A percentile compares a stretch with the other conserved stretches of the same genome.
These are phyloP conservation scores for Iselma pallidipennis DNA, from an alignment of 2,888 invertebrate genomes.

Conservation along the genomic window DNA sequence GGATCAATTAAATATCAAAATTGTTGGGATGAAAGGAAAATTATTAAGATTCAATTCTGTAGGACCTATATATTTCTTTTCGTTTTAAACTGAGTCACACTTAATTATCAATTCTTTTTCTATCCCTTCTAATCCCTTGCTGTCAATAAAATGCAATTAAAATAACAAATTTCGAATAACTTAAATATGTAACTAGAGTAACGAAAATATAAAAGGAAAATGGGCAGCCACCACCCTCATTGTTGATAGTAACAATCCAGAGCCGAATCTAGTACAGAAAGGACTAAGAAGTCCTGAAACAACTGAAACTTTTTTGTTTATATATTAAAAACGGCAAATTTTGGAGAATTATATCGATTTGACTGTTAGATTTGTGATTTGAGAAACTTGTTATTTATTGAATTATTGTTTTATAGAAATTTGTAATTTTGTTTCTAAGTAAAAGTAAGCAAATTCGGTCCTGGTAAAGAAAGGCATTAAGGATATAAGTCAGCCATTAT, in stretches of 20 bases:
- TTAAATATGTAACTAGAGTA: constrained; percentile 29
- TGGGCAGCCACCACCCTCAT: constrained; percentile 18
- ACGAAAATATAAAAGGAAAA: constrained; percentile 22
- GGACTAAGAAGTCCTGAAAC: neutral
- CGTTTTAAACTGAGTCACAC: neutral
- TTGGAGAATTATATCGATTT: neutral
- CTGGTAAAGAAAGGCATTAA: constrained; percentile 33
- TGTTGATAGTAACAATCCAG: constrained; percentile 22
- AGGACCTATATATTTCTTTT: neutral
- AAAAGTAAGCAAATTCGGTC: constrained; percentile 9
- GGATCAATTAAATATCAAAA: no score
- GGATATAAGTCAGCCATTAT: constrained; percentile 43
- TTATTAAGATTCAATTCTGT: neutral
- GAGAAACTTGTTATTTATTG: neutral
- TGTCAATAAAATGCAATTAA: constrained; percentile 38
- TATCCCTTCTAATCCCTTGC: constrained; percentile 9
- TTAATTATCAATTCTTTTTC: neutral
- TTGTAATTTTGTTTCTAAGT: neutral
- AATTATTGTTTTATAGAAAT: neutral
- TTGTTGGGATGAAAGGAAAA: neutral
- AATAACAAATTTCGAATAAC: constrained; percentile 39
- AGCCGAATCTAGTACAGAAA: constrained; percentile 13
- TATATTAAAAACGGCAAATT: neutral
- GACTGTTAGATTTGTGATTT: no score
- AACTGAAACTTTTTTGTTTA: neutral